A percentile compares a stretch with the other conserved stretches of the same genome.
phyloP scores from a whole-genome alignment of 2,888 invertebrate genomes.

The Drosophila ezoana region DNA sequence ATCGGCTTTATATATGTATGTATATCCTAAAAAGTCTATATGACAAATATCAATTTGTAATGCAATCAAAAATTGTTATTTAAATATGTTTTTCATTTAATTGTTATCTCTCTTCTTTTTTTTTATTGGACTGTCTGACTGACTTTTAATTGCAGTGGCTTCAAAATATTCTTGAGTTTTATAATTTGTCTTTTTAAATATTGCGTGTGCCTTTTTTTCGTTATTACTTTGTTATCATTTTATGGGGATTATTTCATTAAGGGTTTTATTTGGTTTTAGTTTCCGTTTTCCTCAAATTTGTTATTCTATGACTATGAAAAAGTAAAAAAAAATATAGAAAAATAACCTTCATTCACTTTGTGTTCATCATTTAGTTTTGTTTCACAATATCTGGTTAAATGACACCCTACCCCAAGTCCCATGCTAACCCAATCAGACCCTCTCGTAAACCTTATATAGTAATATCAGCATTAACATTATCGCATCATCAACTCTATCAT shows the following conservation, averaged over 20 bases:
- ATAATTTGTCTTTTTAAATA: slow-evolving; percentile 27
- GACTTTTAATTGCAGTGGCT: slow-evolving; percentile 49
- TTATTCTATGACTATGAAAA: slow-evolving; percentile 83
- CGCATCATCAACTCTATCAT: slow-evolving; percentile 43
- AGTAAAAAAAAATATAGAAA: slow-evolving; percentile 80
- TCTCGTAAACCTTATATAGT: slow-evolving; percentile 66
- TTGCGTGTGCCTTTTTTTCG: slow-evolving; percentile 41
- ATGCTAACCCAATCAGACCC: slow-evolving; percentile 53
- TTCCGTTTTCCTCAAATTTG: slow-evolving; percentile 67
- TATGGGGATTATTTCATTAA: slow-evolving; percentile 12
- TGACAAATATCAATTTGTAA: slow-evolving; percentile 60
- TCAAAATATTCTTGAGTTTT: slow-evolving; percentile 42
- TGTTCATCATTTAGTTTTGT: slow-evolving; percentile 56
- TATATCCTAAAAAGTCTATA: slow-evolving; percentile 64
- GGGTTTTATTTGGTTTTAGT: slow-evolving; percentile 20
- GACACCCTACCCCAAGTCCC: slow-evolving; percentile 42
- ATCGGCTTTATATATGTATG: slow-evolving; percentile 62
- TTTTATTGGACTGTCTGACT: slow-evolving; percentile 62
- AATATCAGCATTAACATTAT: slow-evolving; percentile 71
- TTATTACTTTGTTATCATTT: slow-evolving; percentile 32
- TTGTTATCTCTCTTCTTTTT: slow-evolving; percentile 21
- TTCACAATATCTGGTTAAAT: slow-evolving; percentile 69
- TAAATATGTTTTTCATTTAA: slow-evolving; percentile 24
- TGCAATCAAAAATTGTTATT: slow-evolving; percentile 52
- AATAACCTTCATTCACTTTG: slow-evolving; percentile 77